Base-by-base conservation (phyloP, 2,888 invertebrate species). In the Acronicta alni region DNA sequence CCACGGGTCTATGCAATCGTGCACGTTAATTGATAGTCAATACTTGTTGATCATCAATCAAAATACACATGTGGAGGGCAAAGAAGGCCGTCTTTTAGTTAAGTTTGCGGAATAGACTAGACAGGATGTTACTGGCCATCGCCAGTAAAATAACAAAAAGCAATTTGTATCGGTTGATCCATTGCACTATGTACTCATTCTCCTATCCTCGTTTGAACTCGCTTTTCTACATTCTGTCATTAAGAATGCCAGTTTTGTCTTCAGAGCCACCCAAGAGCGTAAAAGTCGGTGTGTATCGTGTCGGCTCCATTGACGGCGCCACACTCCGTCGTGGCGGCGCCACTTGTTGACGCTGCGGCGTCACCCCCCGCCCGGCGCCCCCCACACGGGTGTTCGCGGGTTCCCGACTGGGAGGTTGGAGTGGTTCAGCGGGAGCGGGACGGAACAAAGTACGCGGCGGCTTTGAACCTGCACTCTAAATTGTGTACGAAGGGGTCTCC, bases 281-380 rank as follows among this genome's bases (percentile, higher is more conserved):
- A 55, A 48, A 30, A 26, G 54, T 53, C 32, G 54, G 49, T 55
- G 47, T 26, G 59, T 69, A 46, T 57, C 59, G 38, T 44, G 72
- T 44, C 53, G 45, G 51, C n/a, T 39, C 32, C 67, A 71, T 65
- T 47, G 53, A 58, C 30, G 32, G 60, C 23, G 8, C 17, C 45
- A 26, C 43, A 43, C 43, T 65, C 57, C 47, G 53, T 46, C 65
- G 69, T 32, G 69, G 57, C 72, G 89, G 85, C 90, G 88, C 89
- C 92, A 91, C 92, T 91, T 91, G 91, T 92, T 92, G 72, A 72
- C 66, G 57, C 38, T 14, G 47, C 9, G 67, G 59, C 72, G 58
- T 42, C 68, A 15, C 42, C 20, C 43, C 46, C 48, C 42, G 48
- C 46, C 45, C 37, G 44, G 57, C 43, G 2, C 17, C 17, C 48